These are phyloP conservation scores for Drosophila repleta DNA, from an alignment of 1,140 invertebrate genomes.

Conservation along the genomic window DNA sequence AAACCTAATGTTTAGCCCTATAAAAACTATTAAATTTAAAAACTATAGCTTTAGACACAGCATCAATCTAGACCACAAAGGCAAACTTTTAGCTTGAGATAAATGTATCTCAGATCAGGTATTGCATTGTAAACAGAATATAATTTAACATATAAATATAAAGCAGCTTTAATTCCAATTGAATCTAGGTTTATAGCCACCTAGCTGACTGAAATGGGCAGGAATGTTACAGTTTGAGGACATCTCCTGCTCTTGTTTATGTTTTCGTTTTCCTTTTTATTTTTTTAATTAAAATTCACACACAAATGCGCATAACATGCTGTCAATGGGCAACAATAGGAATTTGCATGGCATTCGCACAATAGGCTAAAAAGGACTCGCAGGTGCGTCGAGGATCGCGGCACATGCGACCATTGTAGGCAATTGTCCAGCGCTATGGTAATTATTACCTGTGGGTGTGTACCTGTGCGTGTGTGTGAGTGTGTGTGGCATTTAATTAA, in stretches of 20 bases:
- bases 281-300: constrained; percentile 60
- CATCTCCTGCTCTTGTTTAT: background rate
- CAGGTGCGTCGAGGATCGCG: constrained; percentile 46
- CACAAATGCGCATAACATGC: constrained; percentile 39
- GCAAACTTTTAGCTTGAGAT: too few species aligned
- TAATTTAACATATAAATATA: too few species aligned
- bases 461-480: background rate
- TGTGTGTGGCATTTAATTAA: constrained; percentile 73
- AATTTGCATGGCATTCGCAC: constrained; percentile 53
- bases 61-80: too few species aligned
- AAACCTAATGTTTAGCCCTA: too few species aligned
- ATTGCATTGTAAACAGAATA: too few species aligned
- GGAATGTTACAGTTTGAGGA: background rate
- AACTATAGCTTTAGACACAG: too few species aligned
- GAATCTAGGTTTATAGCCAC: too few species aligned
- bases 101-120: too few species aligned
- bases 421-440: constrained; percentile 38
- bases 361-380: constrained; percentile 12
- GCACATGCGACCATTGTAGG: constrained; percentile 7
- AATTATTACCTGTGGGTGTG: constrained; percentile 57
- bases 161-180: too few species aligned
- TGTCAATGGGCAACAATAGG: constrained; percentile 52
- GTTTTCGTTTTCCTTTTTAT: constrained; percentile 6
- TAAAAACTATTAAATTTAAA: too few species aligned
- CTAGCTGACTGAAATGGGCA: too few species aligned